Evolutionary conservation across 2,113 vertebrate species (phyloP), one percentile per base, ranked within the genome.

Genomic region (Oncorhynchus clarkii): DNA sequence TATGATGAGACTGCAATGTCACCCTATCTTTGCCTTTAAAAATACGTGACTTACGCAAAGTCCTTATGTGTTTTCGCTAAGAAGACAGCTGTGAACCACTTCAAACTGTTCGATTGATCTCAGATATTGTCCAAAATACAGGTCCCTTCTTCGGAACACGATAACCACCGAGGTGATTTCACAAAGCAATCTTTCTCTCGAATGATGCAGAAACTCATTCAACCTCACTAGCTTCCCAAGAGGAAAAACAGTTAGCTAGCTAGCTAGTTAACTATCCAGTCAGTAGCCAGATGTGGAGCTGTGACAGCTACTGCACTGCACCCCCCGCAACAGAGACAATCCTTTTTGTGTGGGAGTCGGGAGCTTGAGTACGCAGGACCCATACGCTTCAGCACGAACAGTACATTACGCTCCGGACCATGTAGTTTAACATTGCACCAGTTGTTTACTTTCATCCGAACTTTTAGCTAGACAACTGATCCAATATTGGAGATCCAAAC

Each of bases 1-100:
- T 81, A 73, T 82, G 76, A 29, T 72, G 88, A 91, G 85, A 92
- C 87, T 92, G 93, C 93, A 93, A 89, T 91, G 92, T 94, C 93
- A 94, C 90, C 85, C 85, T 84, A 79, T 77, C 57, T 84, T 79
- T 76, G 82, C 86, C 84, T 84, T 84, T 86, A 84, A 83, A 78
- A 86, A 88, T 71, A 87, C 90, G 90, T 86, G 88, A 83, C 80
- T 86, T 85, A 90, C 88, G 88, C 88, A 80, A 82, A 85, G 83
- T 80, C 77, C 92, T 89, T 90, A 86, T 81, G 70, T 39, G 75
- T 87, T 88, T 89, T 78, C 83, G 89, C 83, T 76, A 78, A 75
- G 83, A 70, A 70, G 81, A 88, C 82, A 85, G 85, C 80, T 84
- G 82, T 82, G 80, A 80, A 87, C 75, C 48, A 78, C 79, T 68